phyloP scores from a whole-genome alignment of 2,797 vertebrate species.

The Eutrigla gurnardus region DNA sequence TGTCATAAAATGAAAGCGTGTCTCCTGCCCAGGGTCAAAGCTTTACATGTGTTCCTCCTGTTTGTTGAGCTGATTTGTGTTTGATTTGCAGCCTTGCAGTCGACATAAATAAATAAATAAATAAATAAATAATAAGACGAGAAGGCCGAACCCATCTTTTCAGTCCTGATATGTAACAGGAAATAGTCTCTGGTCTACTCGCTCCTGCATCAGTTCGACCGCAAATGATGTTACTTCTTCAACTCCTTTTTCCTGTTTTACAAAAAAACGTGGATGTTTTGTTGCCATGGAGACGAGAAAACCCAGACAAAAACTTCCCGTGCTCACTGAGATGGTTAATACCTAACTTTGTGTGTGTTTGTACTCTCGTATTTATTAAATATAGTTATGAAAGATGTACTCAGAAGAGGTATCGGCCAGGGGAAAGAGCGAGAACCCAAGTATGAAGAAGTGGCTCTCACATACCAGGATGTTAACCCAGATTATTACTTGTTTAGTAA shows the following conservation, averaged over 20 bases:
- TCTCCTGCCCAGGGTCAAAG: slow-evolving; percentile 43
- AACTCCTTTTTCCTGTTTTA: slow-evolving; percentile 51
- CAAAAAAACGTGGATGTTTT: slow-evolving; percentile 61
- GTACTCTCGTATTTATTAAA: not conserved
- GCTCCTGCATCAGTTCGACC: slow-evolving; percentile 45
- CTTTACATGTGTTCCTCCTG: slow-evolving; percentile 40
- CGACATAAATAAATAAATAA: slow-evolving; percentile 2
- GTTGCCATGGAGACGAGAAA: slow-evolving; percentile 67
- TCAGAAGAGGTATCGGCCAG: not conserved
- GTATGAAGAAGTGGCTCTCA: not conserved
- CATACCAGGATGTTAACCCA: no score
- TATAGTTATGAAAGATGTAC: not conserved
- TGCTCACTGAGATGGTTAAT: slow-evolving; percentile 35
- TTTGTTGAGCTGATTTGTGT: slow-evolving; percentile 41
- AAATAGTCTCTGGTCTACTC: slow-evolving; percentile 49
- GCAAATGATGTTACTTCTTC: slow-evolving; percentile 67
- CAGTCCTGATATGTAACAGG: slow-evolving; percentile 48
- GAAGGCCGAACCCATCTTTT: slow-evolving; percentile 21
- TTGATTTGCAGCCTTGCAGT: slow-evolving; percentile 53
- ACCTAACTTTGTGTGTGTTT: not conserved
- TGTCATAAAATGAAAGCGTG: slow-evolving; percentile 55
- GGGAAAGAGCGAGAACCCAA: not conserved
- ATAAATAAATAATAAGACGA: no score
- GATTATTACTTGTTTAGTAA: not conserved
- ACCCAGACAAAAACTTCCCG: slow-evolving; percentile 57